Evolutionary conservation across 64 coral and sea anemone genomes (phyloP).

Genomic region (Orbicella faveolata): DNA sequence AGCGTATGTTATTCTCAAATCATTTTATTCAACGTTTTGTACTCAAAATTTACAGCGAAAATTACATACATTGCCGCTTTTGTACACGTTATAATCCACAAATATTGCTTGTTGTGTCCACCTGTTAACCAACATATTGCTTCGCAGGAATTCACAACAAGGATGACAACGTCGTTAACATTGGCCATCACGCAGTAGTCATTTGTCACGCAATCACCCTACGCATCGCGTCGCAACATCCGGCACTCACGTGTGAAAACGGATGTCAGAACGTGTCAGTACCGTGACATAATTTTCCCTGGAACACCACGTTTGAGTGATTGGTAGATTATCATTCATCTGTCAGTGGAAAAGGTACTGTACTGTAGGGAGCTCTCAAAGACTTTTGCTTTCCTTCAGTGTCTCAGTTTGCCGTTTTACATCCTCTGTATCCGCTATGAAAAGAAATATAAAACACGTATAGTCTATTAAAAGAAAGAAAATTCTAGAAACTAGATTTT

Average conservation of each 20-base stretch:
- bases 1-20: no score
- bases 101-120: neutral
- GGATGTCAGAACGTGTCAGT: neutral
- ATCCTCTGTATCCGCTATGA: neutral
- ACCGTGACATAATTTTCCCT: no score
- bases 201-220: no score
- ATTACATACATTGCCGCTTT: neutral
- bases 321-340: no score
- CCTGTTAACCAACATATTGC: slow-evolving; percentile 11
- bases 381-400: neutral
- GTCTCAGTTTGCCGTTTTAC: neutral
- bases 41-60: neutral
- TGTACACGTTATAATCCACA: neutral
- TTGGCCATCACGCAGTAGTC: no score
- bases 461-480: neutral
- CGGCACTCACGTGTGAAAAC: neutral
- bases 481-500: neutral
- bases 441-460: neutral
- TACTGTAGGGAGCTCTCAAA: no score
- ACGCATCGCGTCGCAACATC: neutral
- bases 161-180: neutral
- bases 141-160: slow-evolving; percentile 29
- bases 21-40: neutral
- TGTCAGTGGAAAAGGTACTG: no score
- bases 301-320: no score